Evolutionary conservation across 2,797 vertebrate genomes (phyloP), one percentile per base, ranked within the genome.

Genomic region (Cuniculus paca): DNA sequence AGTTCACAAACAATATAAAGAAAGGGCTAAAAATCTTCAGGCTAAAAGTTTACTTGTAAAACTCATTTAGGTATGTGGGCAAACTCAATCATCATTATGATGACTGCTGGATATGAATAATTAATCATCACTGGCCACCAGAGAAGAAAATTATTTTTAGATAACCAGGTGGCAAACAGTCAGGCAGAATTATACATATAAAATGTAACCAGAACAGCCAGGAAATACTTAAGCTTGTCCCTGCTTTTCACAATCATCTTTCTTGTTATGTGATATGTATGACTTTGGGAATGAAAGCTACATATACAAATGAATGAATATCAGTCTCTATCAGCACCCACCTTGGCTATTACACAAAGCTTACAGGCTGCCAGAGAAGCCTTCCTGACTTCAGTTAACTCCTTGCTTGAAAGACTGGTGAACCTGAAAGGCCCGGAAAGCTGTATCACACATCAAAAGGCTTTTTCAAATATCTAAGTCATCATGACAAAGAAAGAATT

Each of bases 201-300:
- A 94, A 89, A 90, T 68, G 56, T 61, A 96, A 84, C 77, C 74
- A 70, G 88, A 74, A 90, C 60, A 96, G 63, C 52, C 31, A 0
- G 91, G 82, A 96, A 96, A 89, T 60, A 86, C 82, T 97, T 95
- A 74, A 80, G 63, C 77, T 96, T 92, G 61, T 68, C 78, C 61
- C 61, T 95, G 94, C 34, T 90, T 97, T 97, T 92, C 90, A 93
- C 68, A 96, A 61, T 90, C 80, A 52, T 96, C 74, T 94, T 92
- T 96, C 81, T 88, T 93, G 87, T 83, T 95, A 96, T 94, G 72
- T 82, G 58, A 94, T 93, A 70, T 93, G 88, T 92, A 94, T 94
- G 87, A 72, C 84, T 90, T 93, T 52, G 84, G 81, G 91, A 96
- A 97, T 96, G 81, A 93, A 97, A 91, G 65, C 70, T 95, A 93